These are phyloP conservation scores for Acridotheres tristis DNA, from an alignment of 2,797 vertebrate genomes.

Conservation along the genomic window DNA sequence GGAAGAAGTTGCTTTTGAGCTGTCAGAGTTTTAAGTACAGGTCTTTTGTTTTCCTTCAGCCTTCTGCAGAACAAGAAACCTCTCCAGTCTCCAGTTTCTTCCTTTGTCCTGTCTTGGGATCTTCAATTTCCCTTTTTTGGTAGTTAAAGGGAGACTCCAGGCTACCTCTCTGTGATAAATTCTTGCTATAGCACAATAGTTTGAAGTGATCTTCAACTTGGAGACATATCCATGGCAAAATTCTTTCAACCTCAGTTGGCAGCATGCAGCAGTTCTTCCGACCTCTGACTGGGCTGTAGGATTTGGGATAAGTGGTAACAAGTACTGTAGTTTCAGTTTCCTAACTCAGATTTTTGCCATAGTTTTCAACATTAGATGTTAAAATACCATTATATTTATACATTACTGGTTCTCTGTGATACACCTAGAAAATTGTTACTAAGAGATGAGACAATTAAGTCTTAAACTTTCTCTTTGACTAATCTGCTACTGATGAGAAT, in stretches of 20 bases:
- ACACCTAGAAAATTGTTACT: neutral
- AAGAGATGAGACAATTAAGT: neutral
- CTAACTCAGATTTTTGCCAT: neutral
- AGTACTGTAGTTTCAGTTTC: neutral
- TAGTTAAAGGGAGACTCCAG: neutral
- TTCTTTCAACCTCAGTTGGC: neutral
- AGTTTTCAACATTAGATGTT: neutral
- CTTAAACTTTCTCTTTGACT: neutral
- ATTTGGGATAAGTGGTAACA: neutral
- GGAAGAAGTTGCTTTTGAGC: neutral
- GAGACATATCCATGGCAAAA: neutral
- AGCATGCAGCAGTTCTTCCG: neutral
- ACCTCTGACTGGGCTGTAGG: neutral
- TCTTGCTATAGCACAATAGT: neutral
- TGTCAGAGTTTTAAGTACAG: neutral
- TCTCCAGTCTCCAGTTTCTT: neutral
- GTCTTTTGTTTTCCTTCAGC: neutral
- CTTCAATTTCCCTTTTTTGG: neutral
- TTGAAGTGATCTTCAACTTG: neutral
- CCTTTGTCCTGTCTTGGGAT: neutral
- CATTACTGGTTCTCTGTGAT: neutral
- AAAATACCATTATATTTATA: neutral
- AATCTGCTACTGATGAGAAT: neutral
- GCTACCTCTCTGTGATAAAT: neutral
- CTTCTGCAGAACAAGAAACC: neutral